These are phyloP conservation scores for Passer domesticus DNA, from an alignment of 2,113 vertebrate species.

Conservation along the genomic window DNA sequence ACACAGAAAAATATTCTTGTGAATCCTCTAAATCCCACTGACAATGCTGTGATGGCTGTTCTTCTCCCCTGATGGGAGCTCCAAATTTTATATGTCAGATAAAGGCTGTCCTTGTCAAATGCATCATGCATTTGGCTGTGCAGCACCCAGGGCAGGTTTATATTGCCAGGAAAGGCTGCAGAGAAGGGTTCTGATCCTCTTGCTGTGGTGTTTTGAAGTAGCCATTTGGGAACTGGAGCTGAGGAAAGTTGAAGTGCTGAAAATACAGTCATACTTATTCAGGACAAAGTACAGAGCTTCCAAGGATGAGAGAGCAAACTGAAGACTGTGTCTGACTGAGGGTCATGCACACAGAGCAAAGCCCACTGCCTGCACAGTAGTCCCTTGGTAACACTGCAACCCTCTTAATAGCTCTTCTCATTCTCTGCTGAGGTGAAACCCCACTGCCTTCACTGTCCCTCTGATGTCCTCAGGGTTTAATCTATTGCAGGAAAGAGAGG, in stretches of 20 bases:
- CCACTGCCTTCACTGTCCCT: not conserved
- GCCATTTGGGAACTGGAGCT: not conserved
- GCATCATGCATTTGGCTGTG: not conserved
- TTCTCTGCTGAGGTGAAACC: not conserved
- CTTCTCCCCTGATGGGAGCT: not conserved
- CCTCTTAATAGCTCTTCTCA: not conserved
- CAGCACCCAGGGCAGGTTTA: not conserved
- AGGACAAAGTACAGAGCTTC: not conserved
- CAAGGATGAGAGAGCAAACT: not conserved
- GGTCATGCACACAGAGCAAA: not conserved
- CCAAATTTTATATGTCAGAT: not conserved
- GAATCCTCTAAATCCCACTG: not conserved
- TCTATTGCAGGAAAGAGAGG: not conserved
- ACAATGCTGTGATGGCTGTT: not conserved
- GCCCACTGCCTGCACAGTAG: fast-evolving
- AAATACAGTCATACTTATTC: not conserved
- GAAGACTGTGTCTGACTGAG: not conserved
- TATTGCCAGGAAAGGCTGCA: not conserved
- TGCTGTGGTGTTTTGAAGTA: not conserved
- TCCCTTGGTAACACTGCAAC: not conserved
- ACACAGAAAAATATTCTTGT: not conserved
- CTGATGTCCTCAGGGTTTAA: not conserved
- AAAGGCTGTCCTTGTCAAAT: not conserved
- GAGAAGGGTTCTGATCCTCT: not conserved
- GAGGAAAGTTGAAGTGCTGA: not conserved